Conservation (phyloP, 2,888 invertebrate genomes). For the Taphrorychus bicolor region DNA sequence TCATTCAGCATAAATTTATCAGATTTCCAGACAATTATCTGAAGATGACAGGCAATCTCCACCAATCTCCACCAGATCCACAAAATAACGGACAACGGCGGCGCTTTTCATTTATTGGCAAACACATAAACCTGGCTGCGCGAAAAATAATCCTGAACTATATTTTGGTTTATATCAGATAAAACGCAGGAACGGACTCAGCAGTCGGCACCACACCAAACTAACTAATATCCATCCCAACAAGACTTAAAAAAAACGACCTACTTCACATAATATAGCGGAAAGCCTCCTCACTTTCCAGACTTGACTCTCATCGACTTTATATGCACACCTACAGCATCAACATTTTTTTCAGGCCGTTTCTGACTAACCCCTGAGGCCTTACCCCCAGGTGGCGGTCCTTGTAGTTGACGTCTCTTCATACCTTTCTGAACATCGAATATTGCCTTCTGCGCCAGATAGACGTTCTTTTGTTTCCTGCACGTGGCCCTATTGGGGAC, state of each 20-base stretch:
- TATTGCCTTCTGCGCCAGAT: conserved; percentile 28
- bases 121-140: conserved; percentile 24
- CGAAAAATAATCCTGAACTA: conserved; percentile 22
- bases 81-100: conserved; percentile 19
- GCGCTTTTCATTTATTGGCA: conserved; percentile 30
- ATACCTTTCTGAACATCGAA: conserved; percentile 39
- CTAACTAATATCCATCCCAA: neutral
- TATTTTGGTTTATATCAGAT: conserved; percentile 28
- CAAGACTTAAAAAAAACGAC: neutral
- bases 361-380: neutral
- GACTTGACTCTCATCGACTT: neutral
- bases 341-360: neutral
- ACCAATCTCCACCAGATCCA: conserved; percentile 24
- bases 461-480: conserved; percentile 31
- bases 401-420: conserved; percentile 35
- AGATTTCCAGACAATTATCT: neutral
- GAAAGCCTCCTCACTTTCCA: neutral
- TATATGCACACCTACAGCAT: no score
- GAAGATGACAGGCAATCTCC: conserved; percentile 29
- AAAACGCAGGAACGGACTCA: conserved; percentile 19
- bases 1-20: neutral
- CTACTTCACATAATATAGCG: neutral
- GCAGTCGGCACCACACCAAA: no score
- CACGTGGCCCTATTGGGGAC: conserved; percentile 26
- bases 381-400: conserved; percentile 37